Evolutionary conservation across 2,888 invertebrate species (phyloP).

Genomic region (Yponomeuta malinellus): DNA sequence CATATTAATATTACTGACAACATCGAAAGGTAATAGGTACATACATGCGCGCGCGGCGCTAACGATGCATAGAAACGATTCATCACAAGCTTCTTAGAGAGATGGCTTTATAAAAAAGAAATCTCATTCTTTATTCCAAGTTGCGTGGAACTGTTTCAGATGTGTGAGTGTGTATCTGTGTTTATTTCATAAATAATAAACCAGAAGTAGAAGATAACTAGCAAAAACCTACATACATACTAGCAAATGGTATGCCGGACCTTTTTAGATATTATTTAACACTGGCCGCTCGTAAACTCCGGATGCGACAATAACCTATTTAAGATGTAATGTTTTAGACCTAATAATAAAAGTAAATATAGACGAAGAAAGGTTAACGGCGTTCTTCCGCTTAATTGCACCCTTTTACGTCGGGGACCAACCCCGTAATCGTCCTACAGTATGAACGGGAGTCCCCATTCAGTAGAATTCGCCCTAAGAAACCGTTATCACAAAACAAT

Average conservation of each 20-base stretch:
- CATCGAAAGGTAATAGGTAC: constrained; percentile 62
- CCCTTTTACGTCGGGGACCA: constrained; percentile 33
- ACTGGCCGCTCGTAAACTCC: not conserved
- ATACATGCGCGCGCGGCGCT: constrained; percentile 50
- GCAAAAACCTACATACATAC: too few species aligned
- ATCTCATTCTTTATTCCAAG: constrained; percentile 61
- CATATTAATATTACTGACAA: constrained; percentile 71
- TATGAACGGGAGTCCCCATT: constrained; percentile 43
- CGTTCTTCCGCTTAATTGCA: constrained; percentile 28
- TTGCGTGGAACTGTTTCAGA: not conserved
- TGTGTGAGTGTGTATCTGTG: not conserved
- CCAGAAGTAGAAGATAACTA: too few species aligned
- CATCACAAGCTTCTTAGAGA: constrained; percentile 58
- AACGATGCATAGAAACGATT: constrained; percentile 65
- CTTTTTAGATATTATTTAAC: constrained; percentile 5
- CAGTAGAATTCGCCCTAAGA: constrained; percentile 25
- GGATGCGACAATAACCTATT: not conserved
- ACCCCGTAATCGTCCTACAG: constrained; percentile 26
- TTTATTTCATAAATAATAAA: not conserved
- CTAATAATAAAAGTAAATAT: constrained; percentile 23
- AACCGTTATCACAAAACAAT: constrained; percentile 13
- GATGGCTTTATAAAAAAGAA: constrained; percentile 61
- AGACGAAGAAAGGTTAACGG: constrained; percentile 42
- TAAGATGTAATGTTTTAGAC: not conserved
- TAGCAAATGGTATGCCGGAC: not conserved